These are phyloP conservation scores for Brachyrhaphis roseni DNA, from an alignment of 2,797 vertebrate genomes.

Conservation along the genomic window DNA sequence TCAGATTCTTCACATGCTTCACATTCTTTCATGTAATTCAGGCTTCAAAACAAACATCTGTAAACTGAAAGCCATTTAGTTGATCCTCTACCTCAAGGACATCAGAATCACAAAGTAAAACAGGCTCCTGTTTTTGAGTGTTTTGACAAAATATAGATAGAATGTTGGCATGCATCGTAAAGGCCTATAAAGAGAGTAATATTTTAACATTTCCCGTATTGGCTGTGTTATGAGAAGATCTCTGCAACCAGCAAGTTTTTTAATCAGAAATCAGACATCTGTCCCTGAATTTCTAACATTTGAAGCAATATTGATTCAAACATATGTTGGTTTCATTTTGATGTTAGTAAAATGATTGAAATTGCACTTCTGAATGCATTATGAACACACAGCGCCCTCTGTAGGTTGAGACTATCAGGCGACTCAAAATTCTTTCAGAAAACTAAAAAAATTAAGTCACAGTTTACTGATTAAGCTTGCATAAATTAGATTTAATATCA, in stretches of 20 bases:
- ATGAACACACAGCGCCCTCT: conserved; percentile 68
- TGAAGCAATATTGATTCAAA: conserved; percentile 4
- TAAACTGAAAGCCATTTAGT: conserved; percentile 23
- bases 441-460: background rate
- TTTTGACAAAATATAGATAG: conserved; percentile 13
- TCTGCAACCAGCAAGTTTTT: background rate
- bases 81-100: conserved; percentile 20
- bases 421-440: background rate
- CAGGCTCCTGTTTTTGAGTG: conserved; percentile 27
- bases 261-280: conserved; percentile 1
- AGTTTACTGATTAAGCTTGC: too few relatives aligned
- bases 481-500: too few relatives aligned
- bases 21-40: conserved; percentile 65
- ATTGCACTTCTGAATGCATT: background rate
- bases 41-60: conserved; percentile 54
- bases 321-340: conserved; percentile 1
- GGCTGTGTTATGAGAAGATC: background rate
- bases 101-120: conserved; percentile 14
- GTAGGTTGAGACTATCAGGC: conserved; percentile 48
- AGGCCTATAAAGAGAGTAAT: conserved; percentile 4
- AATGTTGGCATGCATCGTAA: background rate
- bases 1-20: conserved; percentile 65
- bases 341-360: conserved; percentile 9
- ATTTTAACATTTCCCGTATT: conserved; percentile 1
- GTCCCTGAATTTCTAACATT: background rate